Base-by-base conservation (phyloP, 2,888 invertebrate species). In the Taphrorychus bicolor region DNA sequence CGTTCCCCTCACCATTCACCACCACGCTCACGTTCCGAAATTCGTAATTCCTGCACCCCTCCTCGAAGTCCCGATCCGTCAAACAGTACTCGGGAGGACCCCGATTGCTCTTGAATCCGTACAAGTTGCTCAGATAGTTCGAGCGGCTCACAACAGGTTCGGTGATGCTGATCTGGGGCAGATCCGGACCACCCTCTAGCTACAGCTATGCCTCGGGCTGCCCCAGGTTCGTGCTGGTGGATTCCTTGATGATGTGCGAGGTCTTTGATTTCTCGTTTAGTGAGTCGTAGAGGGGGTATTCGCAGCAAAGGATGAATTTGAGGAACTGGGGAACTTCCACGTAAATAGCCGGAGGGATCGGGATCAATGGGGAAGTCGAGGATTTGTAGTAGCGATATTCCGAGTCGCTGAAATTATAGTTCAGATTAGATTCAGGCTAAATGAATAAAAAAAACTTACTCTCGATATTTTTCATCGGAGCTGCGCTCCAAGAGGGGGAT, bases 331-430 rank as follows among this genome's bases (percentile, higher is more conserved):
- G 95, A 45, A 95, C 91, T 79, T 93, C 92, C n/a, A 90, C 89
- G 82, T 95, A 96, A 51, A 95, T 89, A 1, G 91, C 87, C 0
- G 94, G 93, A 5, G 95, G 95, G 68, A 96, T 89, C 3, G 94
- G 95, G 79, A 96, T 92, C 76, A 96, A 82, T 0, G 95, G 94
- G 66, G 95, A 95, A 52, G 95, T 96, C 2, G 92, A 91, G 51
- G 89, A 85, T 82, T 96, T 96, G 83, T 95, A 96, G 80, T 90
- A 90, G 71, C 92, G 87, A 83, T 96, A 96, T 77, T 93, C 91
- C 61, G 92, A 88, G 82, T 91, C 91, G 82, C 92, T 92, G 81
- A 18, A 51, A 51, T 18, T 7, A n/a, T n/a, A n/a, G n/a, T n/a
- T n/a, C n/a, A n/a, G n/a, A n/a, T n/a, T n/a, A n/a, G n/a, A n/a